Evolutionary conservation across 2,797 vertebrate genomes (phyloP).

Genomic region (Selene dorsalis): DNA sequence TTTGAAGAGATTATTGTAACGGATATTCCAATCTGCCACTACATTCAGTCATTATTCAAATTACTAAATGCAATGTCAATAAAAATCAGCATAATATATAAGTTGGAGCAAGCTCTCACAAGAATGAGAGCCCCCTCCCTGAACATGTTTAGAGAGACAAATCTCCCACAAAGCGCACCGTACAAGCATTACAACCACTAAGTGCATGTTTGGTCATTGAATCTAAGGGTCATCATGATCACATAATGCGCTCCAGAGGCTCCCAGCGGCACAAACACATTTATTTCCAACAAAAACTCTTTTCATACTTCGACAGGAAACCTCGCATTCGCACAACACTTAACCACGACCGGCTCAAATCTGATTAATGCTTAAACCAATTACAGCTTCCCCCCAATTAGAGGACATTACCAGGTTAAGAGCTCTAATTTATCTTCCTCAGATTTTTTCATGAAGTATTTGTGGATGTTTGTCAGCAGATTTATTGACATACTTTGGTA

Average conservation of each 20-base stretch:
- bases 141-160: constrained; percentile 67
- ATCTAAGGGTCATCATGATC: constrained; percentile 85
- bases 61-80: constrained; percentile 54
- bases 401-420: constrained; percentile 84
- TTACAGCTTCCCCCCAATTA: constrained; percentile 85
- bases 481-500: constrained; percentile 66
- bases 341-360: constrained; percentile 75
- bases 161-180: constrained; percentile 60
- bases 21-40: constrained; percentile 41
- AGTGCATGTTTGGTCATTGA: constrained; percentile 89
- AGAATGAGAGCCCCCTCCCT: constrained; percentile 42
- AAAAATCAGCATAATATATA: constrained; percentile 53
- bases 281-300: constrained; percentile 85
- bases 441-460: constrained; percentile 67
- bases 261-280: constrained; percentile 85
- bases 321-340: constrained; percentile 74
- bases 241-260: constrained; percentile 83
- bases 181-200: constrained; percentile 86
- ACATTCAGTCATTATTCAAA: constrained; percentile 45
- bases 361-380: constrained; percentile 86
- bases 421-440: constrained; percentile 80
- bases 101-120: constrained; percentile 38
- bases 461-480: constrained; percentile 68
- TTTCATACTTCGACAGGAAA: constrained; percentile 81
- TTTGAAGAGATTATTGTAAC: constrained; percentile 54